These are phyloP conservation scores for Philereme transversata DNA, from an alignment of 2,888 invertebrate genomes.

Conservation along the genomic window DNA sequence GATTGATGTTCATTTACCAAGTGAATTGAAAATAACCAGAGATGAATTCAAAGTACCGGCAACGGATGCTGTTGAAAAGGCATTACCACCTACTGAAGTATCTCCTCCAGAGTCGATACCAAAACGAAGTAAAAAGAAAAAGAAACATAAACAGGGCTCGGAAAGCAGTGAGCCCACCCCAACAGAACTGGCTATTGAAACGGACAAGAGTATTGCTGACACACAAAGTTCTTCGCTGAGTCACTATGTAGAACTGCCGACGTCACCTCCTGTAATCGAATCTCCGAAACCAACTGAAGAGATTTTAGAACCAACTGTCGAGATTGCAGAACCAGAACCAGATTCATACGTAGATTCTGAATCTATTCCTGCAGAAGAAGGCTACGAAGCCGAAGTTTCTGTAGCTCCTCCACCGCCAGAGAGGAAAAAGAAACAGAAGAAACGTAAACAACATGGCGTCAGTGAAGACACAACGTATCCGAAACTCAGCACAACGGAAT, in stretches of 20 bases:
- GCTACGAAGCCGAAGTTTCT: slow-evolving; percentile 90
- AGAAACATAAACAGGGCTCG: slow-evolving; percentile 83
- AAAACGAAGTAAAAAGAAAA: slow-evolving; percentile 86
- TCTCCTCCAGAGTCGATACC: slow-evolving; percentile 52
- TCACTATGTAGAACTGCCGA: slow-evolving; percentile 71
- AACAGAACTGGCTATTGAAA: slow-evolving; percentile 54
- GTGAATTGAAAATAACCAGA: slow-evolving; percentile 57
- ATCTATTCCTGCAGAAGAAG: slow-evolving; percentile 81
- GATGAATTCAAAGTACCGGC: slow-evolving; percentile 44
- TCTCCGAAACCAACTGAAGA: slow-evolving; percentile 71
- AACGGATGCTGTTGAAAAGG: slow-evolving; percentile 60
- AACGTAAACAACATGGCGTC: slow-evolving; percentile 61
- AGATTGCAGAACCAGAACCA: slow-evolving; percentile 55
- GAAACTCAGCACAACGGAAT: slow-evolving; percentile 65
- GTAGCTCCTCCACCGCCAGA: slow-evolving; percentile 60
- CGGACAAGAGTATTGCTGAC: slow-evolving; percentile 65
- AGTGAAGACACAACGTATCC: slow-evolving; percentile 76
- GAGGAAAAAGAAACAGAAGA: slow-evolving; percentile 81
- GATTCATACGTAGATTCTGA: slow-evolving; percentile 75
- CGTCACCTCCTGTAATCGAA: slow-evolving; percentile 76
- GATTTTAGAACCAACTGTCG: slow-evolving; percentile 39
- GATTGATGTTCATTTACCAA: slow-evolving; percentile 63
- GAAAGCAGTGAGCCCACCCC: slow-evolving; percentile 57
- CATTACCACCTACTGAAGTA: slow-evolving; percentile 50
- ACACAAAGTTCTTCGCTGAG: slow-evolving; percentile 74